Percentiles rank a stretch among this genome's conserved stretches.
Evolutionary conservation across 2,797 vertebrate species (phyloP).

Genomic region (Vespertilio murinus): DNA sequence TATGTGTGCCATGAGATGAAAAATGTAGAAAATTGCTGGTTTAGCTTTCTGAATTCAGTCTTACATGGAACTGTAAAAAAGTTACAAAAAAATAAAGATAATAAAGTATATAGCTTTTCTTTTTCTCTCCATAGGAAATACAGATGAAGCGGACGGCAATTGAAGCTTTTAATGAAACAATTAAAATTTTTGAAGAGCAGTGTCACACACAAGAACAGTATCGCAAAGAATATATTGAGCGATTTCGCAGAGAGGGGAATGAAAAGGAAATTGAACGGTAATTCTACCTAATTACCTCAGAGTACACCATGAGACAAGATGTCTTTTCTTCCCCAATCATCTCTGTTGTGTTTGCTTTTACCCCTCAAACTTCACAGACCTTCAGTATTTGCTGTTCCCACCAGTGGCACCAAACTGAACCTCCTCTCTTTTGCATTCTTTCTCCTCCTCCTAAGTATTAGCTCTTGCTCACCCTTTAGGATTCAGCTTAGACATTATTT

Average conservation of each 20-base stretch:
- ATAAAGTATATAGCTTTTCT: constrained; percentile 20
- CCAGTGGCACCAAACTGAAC: background rate
- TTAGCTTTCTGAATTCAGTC: background rate
- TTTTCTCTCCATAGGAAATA: constrained; percentile 90
- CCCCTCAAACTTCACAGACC: background rate
- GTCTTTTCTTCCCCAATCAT: constrained; percentile 3
- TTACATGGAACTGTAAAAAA: constrained; percentile 16
- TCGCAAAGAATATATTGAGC: constrained; percentile 93
- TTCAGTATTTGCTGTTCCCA: background rate
- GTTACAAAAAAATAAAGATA: constrained; percentile 27
- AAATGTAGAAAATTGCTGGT: background rate
- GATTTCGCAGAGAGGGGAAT: constrained; percentile 88
- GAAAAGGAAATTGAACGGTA: constrained; percentile 95
- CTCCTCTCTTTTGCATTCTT: background rate
- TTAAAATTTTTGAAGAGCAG: constrained; percentile 98
- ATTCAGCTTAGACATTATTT: constrained; percentile 22
- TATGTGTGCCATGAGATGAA: background rate
- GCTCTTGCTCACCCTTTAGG: constrained; percentile 1
- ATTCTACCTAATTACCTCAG: constrained; percentile 40
- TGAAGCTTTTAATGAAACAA: constrained; percentile 98
- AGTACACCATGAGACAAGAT: constrained; percentile 11
- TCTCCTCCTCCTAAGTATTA: background rate
- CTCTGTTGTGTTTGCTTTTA: constrained; percentile 35
- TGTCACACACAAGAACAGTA: constrained; percentile 94
- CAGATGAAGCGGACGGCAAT: constrained; percentile 98